These are phyloP conservation scores for Caenorhabditis becei DNA, from an alignment of 2,888 invertebrate genomes.

Conservation along the genomic window DNA sequence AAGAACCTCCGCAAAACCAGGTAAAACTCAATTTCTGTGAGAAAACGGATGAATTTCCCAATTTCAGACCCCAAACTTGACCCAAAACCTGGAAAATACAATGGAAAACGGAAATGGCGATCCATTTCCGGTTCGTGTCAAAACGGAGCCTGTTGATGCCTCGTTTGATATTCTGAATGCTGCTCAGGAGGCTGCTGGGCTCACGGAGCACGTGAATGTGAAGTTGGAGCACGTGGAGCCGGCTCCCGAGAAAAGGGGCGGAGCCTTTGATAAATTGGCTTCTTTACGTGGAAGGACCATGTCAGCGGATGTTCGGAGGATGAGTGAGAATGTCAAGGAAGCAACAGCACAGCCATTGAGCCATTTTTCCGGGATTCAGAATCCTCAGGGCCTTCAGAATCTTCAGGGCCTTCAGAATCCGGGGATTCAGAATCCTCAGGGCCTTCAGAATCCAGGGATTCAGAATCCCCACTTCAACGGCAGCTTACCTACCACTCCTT, in stretches of 20 bases:
- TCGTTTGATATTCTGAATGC: conserved; percentile 37
- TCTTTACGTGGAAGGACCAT: conserved; percentile 12
- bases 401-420: background rate
- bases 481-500: background rate
- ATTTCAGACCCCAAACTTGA: too few relatives aligned
- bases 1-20: too few relatives aligned
- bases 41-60: too few relatives aligned
- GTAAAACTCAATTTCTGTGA: too few relatives aligned
- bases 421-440: background rate
- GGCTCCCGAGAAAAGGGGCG: background rate
- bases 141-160: background rate
- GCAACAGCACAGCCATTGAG: background rate
- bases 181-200: conserved; percentile 22
- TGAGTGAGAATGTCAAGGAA: background rate
- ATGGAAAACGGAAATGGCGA: too few relatives aligned
- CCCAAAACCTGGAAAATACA: too few relatives aligned
- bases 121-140: too few relatives aligned
- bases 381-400: background rate
- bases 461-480: too few relatives aligned
- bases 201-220: background rate
- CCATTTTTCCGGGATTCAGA: background rate
- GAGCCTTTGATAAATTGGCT: conserved; percentile 32
- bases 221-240: background rate
- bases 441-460: too few relatives aligned
- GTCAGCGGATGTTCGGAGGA: conserved; percentile 39